Base-by-base conservation (phyloP, 92 coral and sea anemone species). In the Parazoanthus darwini region DNA sequence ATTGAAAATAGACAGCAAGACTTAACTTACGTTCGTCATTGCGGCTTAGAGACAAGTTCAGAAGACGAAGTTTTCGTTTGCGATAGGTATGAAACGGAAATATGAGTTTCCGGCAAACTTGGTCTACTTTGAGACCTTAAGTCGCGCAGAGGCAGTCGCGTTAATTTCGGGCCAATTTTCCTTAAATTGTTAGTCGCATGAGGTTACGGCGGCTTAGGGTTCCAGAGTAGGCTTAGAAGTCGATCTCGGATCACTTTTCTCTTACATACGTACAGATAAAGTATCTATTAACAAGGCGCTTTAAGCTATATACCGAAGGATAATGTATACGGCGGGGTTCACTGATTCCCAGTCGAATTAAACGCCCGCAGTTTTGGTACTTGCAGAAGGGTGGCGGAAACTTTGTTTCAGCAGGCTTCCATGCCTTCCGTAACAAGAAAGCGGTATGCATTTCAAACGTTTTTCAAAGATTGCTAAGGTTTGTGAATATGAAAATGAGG, bases 11-110 rank as follows among this genome's bases (percentile, higher is more conserved):
- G 43, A 50, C 77, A 43, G 37, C 74, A 25, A 71, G 42, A 84
- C 65, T 18, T 51, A 70, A 51, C 26, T 26, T 84, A 42, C 43
- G 77, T 68, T 44, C 71, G 87, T 14, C 78, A 71, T 14, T 42
- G 66, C 78, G 71, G 79, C 54, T 44, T 84, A 48, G 87, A 84
- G 44, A 51, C 44, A 44, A 46, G 78, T 68, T 83, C 87, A 26
- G 87, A 83, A 44, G 87, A 84, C 4, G 78, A 84, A 71, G 78
- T 33, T 36, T 18, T 71, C 35, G 78, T 50, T 84, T 26, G 87
- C 7, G 67, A 46, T 48, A 43, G 56, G 68, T 71, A 84, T 23
- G 78, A 84, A 84, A 84, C 87, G 23, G 87, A 84, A 84, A 71
- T 84, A 71, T 84, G 46, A 66, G 37, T 44, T 75, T 3, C 23